Percentiles rank a stretch among this genome's conserved stretches.
Conservation (phyloP, 2,888 invertebrate species). For the Apamea sordens region DNA sequence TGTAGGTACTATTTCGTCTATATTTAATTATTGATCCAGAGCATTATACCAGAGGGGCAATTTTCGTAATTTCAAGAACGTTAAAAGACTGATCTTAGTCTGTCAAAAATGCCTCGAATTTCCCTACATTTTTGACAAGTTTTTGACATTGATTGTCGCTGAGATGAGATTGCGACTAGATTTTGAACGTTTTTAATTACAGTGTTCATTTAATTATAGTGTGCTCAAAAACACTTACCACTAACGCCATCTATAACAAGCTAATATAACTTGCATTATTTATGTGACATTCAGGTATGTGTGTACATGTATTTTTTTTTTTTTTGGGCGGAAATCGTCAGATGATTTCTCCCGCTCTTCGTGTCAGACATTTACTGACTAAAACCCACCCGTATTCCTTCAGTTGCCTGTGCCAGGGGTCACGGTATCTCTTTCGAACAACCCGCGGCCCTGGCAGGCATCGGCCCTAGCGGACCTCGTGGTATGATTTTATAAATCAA, state of each 20-base stretch:
- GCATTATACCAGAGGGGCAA: background rate
- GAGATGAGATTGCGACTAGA: too few relatives aligned
- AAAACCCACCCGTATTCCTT: too few relatives aligned
- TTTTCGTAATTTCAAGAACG: background rate
- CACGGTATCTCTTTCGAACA: too few relatives aligned
- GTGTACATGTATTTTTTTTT: too few relatives aligned
- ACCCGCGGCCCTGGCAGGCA: too few relatives aligned
- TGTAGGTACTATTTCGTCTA: background rate
- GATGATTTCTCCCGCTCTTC: too few relatives aligned
- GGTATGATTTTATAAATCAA: background rate
- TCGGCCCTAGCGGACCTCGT: background rate
- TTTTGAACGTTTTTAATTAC: too few relatives aligned
- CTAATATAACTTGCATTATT: background rate
- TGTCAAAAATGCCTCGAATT: background rate
- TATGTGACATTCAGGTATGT: background rate
- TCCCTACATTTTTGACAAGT: background rate
- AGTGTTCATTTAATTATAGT: too few relatives aligned
- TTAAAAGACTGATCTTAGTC: background rate
- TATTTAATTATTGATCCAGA: background rate
- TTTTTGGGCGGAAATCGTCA: too few relatives aligned
- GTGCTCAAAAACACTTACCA: background rate
- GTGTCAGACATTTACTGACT: too few relatives aligned
- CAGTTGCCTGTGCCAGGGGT: too few relatives aligned
- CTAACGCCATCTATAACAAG: background rate
- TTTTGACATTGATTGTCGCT: background rate